These are phyloP conservation scores for Naja naja DNA, from an alignment of 2,113 vertebrate species.

Conservation along the genomic window DNA sequence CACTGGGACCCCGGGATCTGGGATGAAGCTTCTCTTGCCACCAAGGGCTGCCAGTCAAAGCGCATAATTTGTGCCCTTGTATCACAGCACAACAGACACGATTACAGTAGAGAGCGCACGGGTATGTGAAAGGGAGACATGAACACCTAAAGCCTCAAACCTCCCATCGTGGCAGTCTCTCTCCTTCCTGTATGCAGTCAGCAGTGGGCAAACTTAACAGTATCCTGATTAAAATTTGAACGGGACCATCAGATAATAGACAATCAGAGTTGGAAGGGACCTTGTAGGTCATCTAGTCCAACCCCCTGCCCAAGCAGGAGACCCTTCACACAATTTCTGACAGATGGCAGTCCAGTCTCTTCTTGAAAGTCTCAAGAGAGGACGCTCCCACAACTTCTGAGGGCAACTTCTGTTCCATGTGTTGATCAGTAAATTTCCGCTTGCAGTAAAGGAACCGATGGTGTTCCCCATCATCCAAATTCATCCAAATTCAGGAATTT, in stretches of 20 bases:
- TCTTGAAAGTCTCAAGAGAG: too few relatives aligned
- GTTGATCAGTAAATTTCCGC: not conserved
- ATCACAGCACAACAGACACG: not conserved
- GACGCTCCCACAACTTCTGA: too few relatives aligned
- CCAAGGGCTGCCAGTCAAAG: not conserved
- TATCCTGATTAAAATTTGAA: not conserved
- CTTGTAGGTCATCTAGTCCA: too few relatives aligned
- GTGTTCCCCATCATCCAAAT: fast-evolving
- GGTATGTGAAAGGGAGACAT: not conserved
- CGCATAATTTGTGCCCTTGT: not conserved
- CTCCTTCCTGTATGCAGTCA: not conserved
- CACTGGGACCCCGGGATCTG: too few relatives aligned
- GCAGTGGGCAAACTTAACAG: not conserved
- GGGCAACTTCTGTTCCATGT: too few relatives aligned
- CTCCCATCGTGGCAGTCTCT: not conserved
- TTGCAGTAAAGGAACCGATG: not conserved
- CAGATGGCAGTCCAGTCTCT: too few relatives aligned
- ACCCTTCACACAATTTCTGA: too few relatives aligned
- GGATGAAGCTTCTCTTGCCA: not conserved
- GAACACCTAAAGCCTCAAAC: too few relatives aligned
- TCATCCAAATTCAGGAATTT: not conserved
- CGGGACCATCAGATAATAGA: not conserved
- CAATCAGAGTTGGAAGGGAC: too few relatives aligned
- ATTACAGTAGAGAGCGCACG: not conserved
- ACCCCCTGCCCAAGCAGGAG: too few relatives aligned